Conservation (phyloP, 2,797 vertebrate species). For the Sebastes itinus region DNA sequence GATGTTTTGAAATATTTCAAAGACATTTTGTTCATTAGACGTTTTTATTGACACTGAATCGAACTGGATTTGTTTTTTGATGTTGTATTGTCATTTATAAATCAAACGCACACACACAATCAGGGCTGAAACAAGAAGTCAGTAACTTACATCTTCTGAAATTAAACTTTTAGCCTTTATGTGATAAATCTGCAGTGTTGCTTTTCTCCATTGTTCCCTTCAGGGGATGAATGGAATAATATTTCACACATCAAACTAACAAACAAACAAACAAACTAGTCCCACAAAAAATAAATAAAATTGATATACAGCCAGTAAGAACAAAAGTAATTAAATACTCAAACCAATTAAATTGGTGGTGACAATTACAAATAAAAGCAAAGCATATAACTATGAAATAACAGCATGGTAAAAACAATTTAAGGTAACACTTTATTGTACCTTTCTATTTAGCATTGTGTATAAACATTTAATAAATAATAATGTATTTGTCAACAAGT, state of each 20-base stretch:
- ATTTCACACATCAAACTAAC: not conserved
- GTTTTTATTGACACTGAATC: conserved; percentile 30
- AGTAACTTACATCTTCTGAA: not conserved
- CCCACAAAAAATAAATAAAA: not conserved
- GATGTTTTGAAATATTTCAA: conserved; percentile 65
- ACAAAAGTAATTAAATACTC: not conserved
- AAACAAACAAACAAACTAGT: not conserved
- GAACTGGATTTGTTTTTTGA: conserved; percentile 12
- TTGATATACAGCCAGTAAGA: not conserved
- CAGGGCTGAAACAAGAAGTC: conserved; percentile 9
- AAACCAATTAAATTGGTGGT: not conserved
- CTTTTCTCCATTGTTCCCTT: not conserved
- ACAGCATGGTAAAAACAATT: not conserved
- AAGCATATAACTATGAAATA: not conserved
- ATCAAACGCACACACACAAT: not conserved
- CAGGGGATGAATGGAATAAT: not conserved
- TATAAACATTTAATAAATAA: not conserved
- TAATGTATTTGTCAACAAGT: not conserved
- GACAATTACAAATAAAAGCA: not conserved
- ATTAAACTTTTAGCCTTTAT: not conserved
- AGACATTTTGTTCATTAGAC: conserved; percentile 41
- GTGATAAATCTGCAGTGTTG: not conserved
- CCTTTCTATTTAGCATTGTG: not conserved
- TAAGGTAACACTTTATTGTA: not conserved
- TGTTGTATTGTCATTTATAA: conserved; percentile 11